phyloP scores from a whole-genome alignment of 2,888 invertebrate genomes.

The Anthrax anthrax region DNA sequence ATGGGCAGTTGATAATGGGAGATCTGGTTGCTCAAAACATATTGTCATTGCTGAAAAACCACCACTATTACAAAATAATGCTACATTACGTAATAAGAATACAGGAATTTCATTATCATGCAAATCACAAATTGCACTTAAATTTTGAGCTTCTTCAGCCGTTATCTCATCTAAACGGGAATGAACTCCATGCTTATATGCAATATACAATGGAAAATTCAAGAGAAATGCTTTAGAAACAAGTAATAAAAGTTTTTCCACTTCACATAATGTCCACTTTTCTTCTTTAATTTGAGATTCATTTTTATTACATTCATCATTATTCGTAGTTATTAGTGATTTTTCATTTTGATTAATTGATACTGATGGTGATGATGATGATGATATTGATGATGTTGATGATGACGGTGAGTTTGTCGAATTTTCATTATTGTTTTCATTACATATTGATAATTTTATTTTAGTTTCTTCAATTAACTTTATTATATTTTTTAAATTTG shows the following conservation, averaged over 20 bases:
- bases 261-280: conserved; percentile 64
- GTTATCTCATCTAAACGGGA: conserved; percentile 68
- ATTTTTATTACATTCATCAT: conserved; percentile 6
- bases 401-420: too few species aligned
- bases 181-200: conserved; percentile 71
- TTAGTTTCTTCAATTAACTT: conserved; percentile 39
- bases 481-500: conserved; percentile 61
- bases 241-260: conserved; percentile 76
- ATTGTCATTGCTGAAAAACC: conserved; percentile 77
- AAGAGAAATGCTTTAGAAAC: conserved; percentile 78
- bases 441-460: conserved; percentile 22
- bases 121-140: conserved; percentile 59
- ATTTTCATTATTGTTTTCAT: conserved; percentile 5
- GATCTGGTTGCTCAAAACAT: conserved; percentile 66
- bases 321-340: neutral
- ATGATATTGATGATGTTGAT: neutral
- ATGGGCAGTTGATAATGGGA: conserved; percentile 82
- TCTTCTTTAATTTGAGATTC: conserved; percentile 24
- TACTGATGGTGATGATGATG: neutral
- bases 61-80: conserved; percentile 80
- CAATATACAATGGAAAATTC: conserved; percentile 79
- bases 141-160: conserved; percentile 57
- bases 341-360: neutral
- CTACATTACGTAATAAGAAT: conserved; percentile 80
- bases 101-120: conserved; percentile 89